Conservation (phyloP, 2,888 invertebrate genomes). For the Augochlorella aurata region DNA sequence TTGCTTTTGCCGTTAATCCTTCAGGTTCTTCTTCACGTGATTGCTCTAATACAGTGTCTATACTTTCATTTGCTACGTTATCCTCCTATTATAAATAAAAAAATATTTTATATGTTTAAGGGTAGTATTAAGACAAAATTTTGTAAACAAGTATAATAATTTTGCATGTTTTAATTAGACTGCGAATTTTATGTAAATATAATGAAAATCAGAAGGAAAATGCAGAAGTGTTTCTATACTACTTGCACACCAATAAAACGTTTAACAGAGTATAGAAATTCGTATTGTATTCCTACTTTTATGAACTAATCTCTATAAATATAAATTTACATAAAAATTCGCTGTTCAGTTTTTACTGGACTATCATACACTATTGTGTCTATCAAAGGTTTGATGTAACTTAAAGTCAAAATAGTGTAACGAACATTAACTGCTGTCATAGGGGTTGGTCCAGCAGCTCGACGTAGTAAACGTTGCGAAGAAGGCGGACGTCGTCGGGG, state of each 20-base stretch:
- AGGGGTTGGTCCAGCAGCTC: conserved; percentile 61
- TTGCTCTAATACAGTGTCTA: conserved; percentile 73
- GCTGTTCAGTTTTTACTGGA: not conserved
- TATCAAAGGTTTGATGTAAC: not conserved
- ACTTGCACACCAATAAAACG: not conserved
- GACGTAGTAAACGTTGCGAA: conserved; percentile 78
- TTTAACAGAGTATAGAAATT: not conserved
- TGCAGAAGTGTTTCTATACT: not conserved
- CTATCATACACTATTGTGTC: not conserved
- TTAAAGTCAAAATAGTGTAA: conserved; percentile 22
- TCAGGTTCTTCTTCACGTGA: conserved; percentile 76
- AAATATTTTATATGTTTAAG: not conserved
- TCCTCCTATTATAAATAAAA: conserved; percentile 70
- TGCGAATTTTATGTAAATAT: not conserved
- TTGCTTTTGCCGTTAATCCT: conserved; percentile 70
- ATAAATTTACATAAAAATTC: not conserved
- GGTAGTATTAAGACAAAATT: not conserved
- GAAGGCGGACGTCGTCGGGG: conserved; percentile 88
- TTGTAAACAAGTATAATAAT: not conserved
- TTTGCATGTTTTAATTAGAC: not conserved
- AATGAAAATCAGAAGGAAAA: not conserved
- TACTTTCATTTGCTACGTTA: conserved; percentile 78
- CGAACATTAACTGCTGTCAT: conserved; percentile 34
- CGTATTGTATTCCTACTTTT: not conserved
- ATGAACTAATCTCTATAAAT: not conserved